Evolutionary conservation across 2,888 invertebrate genomes (phyloP).

Genomic region (Ferrisia virgata): DNA sequence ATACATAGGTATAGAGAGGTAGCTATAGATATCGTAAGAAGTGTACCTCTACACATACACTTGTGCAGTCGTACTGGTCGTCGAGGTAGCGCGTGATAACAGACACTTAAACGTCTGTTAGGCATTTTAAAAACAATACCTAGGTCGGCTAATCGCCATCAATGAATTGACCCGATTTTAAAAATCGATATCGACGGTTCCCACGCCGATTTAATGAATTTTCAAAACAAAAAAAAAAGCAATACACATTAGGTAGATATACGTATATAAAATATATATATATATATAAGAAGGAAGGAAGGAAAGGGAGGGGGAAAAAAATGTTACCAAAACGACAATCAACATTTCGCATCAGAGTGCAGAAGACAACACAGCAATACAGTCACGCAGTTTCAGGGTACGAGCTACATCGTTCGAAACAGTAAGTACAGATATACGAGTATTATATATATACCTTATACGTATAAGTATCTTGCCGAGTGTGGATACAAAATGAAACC

Average conservation of each 20-base stretch:
- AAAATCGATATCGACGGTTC: not conserved
- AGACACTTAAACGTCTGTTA: constrained; percentile 3
- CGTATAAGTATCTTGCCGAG: no score
- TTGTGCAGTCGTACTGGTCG: not conserved
- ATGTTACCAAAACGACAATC: constrained; percentile 23
- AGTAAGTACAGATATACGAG: no score
- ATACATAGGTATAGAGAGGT: no score
- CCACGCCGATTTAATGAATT: constrained; percentile 15
- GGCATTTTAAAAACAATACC: constrained; percentile 11
- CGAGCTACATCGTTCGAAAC: not conserved
- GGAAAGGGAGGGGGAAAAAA: not conserved
- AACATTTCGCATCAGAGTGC: constrained; percentile 1
- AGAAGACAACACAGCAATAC: not conserved
- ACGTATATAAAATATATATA: no score
- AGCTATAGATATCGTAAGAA: no score
- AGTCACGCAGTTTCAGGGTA: constrained; percentile 15
- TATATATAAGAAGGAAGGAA: no score
- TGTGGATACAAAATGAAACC: not conserved
- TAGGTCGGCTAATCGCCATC: not conserved
- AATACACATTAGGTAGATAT: not conserved
- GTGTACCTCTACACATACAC: no score
- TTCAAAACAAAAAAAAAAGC: not conserved
- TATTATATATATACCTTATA: no score
- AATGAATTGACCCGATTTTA: constrained; percentile 16
- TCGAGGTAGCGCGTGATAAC: not conserved